Percentiles rank a stretch among this genome's conserved stretches.
Evolutionary conservation across 2,888 invertebrate species (phyloP).

Genomic region (Torymus texanus): DNA sequence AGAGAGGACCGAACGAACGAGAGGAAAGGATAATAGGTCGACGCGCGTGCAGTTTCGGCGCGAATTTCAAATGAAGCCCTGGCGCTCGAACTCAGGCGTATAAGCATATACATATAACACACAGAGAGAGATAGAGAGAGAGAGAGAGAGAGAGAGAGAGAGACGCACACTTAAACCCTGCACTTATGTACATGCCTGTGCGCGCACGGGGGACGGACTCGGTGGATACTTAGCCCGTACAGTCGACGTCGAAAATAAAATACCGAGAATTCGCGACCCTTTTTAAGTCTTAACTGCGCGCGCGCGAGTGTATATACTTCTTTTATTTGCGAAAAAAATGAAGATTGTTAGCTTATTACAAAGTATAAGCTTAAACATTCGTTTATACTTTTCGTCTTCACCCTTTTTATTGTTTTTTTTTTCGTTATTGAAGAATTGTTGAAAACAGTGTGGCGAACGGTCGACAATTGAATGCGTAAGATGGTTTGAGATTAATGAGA

Average conservation of each 20-base stretch:
- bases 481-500: too few relatives aligned
- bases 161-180: neutral
- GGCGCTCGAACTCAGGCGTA: neutral
- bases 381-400: too few relatives aligned
- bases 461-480: too few relatives aligned
- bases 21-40: conserved; percentile 41
- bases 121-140: too few relatives aligned
- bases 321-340: too few relatives aligned
- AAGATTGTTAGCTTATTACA: too few relatives aligned
- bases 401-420: too few relatives aligned
- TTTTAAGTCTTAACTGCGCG: neutral
- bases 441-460: too few relatives aligned
- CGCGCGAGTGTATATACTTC: too few relatives aligned
- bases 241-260: conserved; percentile 5
- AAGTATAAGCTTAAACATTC: too few relatives aligned
- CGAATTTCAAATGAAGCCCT: conserved; percentile 44
- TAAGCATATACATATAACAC: neutral
- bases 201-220: neutral
- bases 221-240: conserved; percentile 4
- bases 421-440: too few relatives aligned
- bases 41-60: conserved; percentile 33
- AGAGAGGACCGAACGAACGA: neutral
- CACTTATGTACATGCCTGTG: neutral
- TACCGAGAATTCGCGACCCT: neutral
- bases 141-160: too few relatives aligned